phyloP scores from a whole-genome alignment of 1,140 invertebrate species.

The Phortica variegata region DNA sequence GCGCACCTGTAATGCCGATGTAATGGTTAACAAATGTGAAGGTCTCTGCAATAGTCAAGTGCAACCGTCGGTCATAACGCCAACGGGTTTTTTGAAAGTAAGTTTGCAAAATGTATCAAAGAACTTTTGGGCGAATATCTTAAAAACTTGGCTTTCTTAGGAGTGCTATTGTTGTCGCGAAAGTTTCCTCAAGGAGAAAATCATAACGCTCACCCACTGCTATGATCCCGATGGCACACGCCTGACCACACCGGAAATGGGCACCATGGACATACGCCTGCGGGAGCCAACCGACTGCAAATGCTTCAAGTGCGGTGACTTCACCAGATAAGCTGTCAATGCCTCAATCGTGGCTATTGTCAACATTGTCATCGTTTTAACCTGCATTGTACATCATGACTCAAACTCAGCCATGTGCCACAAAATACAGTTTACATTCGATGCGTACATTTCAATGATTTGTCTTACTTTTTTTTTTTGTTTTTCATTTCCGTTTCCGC shows the following conservation, averaged over 20 bases:
- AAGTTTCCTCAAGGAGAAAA: slow-evolving; percentile 75
- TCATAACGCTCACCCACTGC: slow-evolving; percentile 80
- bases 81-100: slow-evolving; percentile 88
- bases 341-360: background rate
- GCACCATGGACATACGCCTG: slow-evolving; percentile 77
- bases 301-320: slow-evolving; percentile 84
- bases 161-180: slow-evolving; percentile 91
- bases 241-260: slow-evolving; percentile 64
- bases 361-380: too few species aligned
- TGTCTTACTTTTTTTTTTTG: too few species aligned
- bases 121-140: slow-evolving; percentile 7
- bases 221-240: slow-evolving; percentile 83
- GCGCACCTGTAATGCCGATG: slow-evolving; percentile 82
- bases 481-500: too few species aligned
- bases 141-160: slow-evolving; percentile 58
- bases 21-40: slow-evolving; percentile 86
- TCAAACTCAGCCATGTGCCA: too few species aligned
- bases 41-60: slow-evolving; percentile 87
- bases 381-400: too few species aligned
- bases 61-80: slow-evolving; percentile 82
- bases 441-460: too few species aligned
- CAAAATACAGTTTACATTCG: slow-evolving; percentile 19
- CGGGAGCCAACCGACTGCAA: slow-evolving; percentile 85
- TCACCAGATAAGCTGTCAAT: slow-evolving; percentile 48
- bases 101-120: slow-evolving; percentile 11